Base-by-base conservation (phyloP, 2,888 invertebrate genomes). In the Orthosia gracilis region DNA sequence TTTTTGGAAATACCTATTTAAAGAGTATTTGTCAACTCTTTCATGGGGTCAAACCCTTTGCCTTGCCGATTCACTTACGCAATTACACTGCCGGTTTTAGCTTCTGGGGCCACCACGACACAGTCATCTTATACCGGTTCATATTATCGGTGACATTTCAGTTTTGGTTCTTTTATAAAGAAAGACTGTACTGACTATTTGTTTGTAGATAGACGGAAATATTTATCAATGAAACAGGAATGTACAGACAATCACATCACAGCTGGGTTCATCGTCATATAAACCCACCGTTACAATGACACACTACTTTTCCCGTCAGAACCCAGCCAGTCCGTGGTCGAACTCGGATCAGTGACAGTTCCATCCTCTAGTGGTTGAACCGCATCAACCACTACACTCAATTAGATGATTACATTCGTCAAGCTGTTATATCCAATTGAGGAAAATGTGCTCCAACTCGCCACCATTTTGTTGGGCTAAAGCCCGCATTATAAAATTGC, bases 401-500 rank as follows among this genome's bases (percentile, higher is more conserved):
- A 76, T 76, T 17, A 64, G 64, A 76, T 76, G 76, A 76, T 76
- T 76, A 76, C 54, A 54, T 71, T 77, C 54, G 72, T 54, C 15
- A 65, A 50, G 47, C 71, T 61, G 76, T 59, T 61, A 76, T 13
- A n/a, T 50, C 71, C 76, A 77, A 77, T 77, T 77, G 77, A 76
- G 64, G 59, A 77, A 77, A 76, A 65, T 65, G 52, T 76, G 49
- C 61, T 64, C 59, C 49, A 54, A 59, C 63, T 50, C 40, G 18
- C 15, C 40, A 49, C n/a, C n/a, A 70, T 49, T 54, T 71, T 76
- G 71, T 26, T 47, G 13, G 40, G 4, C 23, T 57, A 50, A 57
- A 57, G 23, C 69, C 63, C 73, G 73, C 65, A 59, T 77, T 67
- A 50, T 64, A 45, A 59, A 17, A 45, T 73, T 15, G 68, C 47